Conservation (phyloP, 2,113 vertebrate genomes). For the Neolamprologus ventralis region DNA sequence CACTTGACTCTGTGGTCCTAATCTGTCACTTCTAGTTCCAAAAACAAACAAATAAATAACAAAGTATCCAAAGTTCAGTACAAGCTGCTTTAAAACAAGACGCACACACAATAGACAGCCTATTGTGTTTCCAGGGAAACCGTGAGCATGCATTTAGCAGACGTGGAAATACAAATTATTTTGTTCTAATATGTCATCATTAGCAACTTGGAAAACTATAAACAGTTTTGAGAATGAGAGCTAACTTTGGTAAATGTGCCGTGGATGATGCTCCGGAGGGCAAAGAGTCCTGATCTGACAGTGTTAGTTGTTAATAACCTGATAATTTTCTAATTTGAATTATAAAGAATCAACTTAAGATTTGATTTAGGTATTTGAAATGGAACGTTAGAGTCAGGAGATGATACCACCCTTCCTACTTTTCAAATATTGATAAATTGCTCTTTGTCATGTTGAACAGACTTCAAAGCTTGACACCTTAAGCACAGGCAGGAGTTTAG, state of each 20-base stretch:
- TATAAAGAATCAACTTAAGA: not conserved
- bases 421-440: rapidly evolving
- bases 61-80: not conserved
- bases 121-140: not conserved
- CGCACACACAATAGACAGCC: rapidly evolving
- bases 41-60: not conserved
- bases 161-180: not conserved
- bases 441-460: not conserved
- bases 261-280: rapidly evolving
- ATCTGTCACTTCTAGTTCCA: not conserved
- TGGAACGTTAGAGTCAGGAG: rapidly evolving
- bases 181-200: not conserved
- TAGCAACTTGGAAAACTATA: not conserved
- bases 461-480: not conserved
- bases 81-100: not conserved
- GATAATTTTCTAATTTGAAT: not conserved
- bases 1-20: not conserved
- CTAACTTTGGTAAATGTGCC: rapidly evolving
- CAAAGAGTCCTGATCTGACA: not conserved
- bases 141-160: not conserved
- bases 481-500: not conserved
- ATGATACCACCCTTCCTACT: not conserved
- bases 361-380: not conserved
- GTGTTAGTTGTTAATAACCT: not conserved
- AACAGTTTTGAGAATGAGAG: not conserved